Percentiles rank a stretch among this genome's conserved stretches.
Conservation (phyloP, 2,888 invertebrate genomes). For the Cheilosia grossa region DNA sequence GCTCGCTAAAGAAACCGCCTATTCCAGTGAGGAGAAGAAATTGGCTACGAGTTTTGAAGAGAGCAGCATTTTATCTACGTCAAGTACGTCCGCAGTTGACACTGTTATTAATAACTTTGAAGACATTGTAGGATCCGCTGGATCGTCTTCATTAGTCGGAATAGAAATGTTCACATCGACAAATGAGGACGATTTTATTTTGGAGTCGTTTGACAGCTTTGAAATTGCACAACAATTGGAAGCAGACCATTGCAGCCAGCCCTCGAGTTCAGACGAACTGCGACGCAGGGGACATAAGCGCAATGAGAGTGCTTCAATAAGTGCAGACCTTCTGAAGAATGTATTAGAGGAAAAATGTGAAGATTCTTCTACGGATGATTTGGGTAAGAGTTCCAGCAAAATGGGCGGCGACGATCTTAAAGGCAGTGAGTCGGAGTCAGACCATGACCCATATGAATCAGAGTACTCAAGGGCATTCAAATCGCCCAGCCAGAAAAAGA, state of each 20-base stretch:
- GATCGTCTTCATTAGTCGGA: constrained; percentile 82
- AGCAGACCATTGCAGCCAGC: neutral
- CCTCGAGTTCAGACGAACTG: constrained; percentile 74
- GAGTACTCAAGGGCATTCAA: constrained; percentile 83
- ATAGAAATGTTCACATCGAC: constrained; percentile 78
- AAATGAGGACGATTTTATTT: constrained; percentile 71
- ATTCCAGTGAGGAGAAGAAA: constrained; percentile 83
- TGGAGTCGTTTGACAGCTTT: constrained; percentile 61
- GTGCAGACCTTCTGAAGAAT: constrained; percentile 78
- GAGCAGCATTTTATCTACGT: constrained; percentile 85
- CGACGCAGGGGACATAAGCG: constrained; percentile 85
- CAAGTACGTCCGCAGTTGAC: constrained; percentile 85
- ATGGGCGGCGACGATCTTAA: constrained; percentile 80
- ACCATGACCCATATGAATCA: constrained; percentile 84
- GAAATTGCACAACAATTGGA: constrained; percentile 1
- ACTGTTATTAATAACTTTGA: constrained; percentile 83
- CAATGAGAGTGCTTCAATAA: constrained; percentile 84
- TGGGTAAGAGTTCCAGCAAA: constrained; percentile 42
- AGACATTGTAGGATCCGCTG: constrained; percentile 81
- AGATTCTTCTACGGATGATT: constrained; percentile 6
- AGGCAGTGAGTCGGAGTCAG: constrained; percentile 83
- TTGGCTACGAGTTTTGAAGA: constrained; percentile 86
- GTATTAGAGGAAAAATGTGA: constrained; percentile 78
- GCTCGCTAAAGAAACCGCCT: constrained; percentile 78
- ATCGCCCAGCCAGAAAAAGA: constrained; percentile 80